Base-by-base conservation (phyloP, 2,113 vertebrate species). In the Oxygymnocypris stewartii region DNA sequence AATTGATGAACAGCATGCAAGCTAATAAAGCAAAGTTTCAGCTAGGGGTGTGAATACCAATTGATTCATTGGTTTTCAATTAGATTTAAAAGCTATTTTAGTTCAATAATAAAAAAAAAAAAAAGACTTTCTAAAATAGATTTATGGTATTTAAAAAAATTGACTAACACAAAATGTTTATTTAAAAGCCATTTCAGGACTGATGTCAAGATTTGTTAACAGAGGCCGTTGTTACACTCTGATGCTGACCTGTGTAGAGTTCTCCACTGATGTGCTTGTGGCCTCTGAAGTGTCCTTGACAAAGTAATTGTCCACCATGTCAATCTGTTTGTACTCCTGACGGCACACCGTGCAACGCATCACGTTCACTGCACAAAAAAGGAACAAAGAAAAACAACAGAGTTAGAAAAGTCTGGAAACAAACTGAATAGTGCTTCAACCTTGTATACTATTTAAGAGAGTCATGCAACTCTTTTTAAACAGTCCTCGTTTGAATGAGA, bases 261-360 rank as follows among this genome's bases (percentile, higher is more conserved):
- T 99, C 92, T 99, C 97, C 82, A 97, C 96, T 0, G 96, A 96
- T 74, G 96, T 96, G 92, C 93, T 97, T 12, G 96, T 95, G 4
- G 92, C 90, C 88, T 99, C 98, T 1, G 97, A 95, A 0, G 96
- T 97, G 90, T 99, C 98, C 94, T 98, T 99, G 79, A 99, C 97
- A 88, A 99, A 99, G 92, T 99, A 98, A 93, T 99, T 99, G 93
- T 99, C 97, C 88, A 99, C 96, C 84, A 99, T 96, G 87, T 99
- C 98, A 54, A 95, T 98, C 92, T 99, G 97, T 65, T 98, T 97
- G 95, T 97, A 99, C 91, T 99, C 98, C 83, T 99, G 97, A 93
- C 96, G 96, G 89, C 98, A 99, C 88, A 99, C 94, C 0, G 95
- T 92, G 87, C 98, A 99, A 7, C 97, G 94, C 94, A 99, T 98